Evolutionary conservation across 2,888 invertebrate species (phyloP), one percentile per base, ranked within the genome.

Genomic region (Lasioglossum lativentre): DNA sequence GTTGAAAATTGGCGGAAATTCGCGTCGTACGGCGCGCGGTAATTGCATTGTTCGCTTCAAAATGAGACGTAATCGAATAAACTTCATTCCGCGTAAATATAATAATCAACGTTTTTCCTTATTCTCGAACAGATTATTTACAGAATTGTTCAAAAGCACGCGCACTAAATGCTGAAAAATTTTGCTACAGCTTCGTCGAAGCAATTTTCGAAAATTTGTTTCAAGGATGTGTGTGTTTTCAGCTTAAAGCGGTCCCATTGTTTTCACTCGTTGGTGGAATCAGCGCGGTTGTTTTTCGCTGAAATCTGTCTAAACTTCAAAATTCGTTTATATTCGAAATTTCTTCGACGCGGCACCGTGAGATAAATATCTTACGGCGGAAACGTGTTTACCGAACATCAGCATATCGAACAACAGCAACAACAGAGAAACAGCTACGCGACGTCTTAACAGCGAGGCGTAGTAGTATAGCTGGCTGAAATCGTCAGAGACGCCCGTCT

Each of bases 361-460:
- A 38, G 52, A 38, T 74, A 59, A 56, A 56, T 30, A 75, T 27
- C 56, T 14, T 52, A 59, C 40, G 38, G 19, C 40, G 19, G n/a
- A 27, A 75, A 30, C 19, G 16, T 75, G 4, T 59, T 59, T 52
- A 8, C 56, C 10, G 40, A 40, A 38, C 56, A 56, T 40, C 75
- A 42, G 75, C 42, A 42, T 71, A 71, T 56, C 27, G 27, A 75
- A 40, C 40, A 27, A 56, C 59, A 56, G 52, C 71, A 75, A 52
- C 16, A 75, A 75, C 16, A 59, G 27, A 12, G 71, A 27, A 70
- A 70, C 40, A n/a, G 70, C n/a, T 12, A 0, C 3, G 38, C n/a
- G 70, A 71, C 6, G 42, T 42, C 71, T 42, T 71, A 71, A 16
- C 71, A 45, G 8, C 42, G 16, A 6, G 27, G 27, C 71, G 27